phyloP scores from a whole-genome alignment of 2,113 vertebrate genomes.

The Myrmecobius fasciatus region DNA sequence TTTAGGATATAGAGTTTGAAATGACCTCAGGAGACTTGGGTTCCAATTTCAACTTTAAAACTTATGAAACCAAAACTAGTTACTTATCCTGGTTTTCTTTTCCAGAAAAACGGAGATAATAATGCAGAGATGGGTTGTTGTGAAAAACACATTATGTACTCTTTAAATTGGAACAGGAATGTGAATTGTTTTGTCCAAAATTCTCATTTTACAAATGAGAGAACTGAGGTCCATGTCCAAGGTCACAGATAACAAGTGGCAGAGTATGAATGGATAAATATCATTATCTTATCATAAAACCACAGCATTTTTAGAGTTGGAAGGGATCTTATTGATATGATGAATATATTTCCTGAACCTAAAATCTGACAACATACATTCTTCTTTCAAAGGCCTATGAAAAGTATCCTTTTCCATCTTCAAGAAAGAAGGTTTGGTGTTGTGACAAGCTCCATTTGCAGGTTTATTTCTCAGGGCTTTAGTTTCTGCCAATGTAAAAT shows the following conservation, averaged over 20 bases:
- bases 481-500: neutral
- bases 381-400: neutral
- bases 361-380: neutral
- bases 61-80: neutral
- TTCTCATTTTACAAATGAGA: neutral
- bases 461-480: neutral
- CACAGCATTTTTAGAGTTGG: neutral
- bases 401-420: neutral
- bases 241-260: neutral
- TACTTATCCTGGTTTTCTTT: neutral
- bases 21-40: neutral
- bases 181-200: neutral
- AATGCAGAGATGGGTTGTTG: neutral
- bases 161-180: neutral
- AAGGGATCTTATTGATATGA: neutral
- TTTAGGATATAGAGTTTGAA: neutral
- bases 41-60: neutral
- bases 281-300: neutral
- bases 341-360: neutral
- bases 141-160: neutral
- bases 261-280: neutral
- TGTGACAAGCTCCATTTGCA: neutral
- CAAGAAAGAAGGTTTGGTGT: neutral
- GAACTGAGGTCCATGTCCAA: neutral
- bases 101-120: neutral